These are phyloP conservation scores for Streptopelia turtur DNA, from an alignment of 2,797 vertebrate species.

Conservation along the genomic window DNA sequence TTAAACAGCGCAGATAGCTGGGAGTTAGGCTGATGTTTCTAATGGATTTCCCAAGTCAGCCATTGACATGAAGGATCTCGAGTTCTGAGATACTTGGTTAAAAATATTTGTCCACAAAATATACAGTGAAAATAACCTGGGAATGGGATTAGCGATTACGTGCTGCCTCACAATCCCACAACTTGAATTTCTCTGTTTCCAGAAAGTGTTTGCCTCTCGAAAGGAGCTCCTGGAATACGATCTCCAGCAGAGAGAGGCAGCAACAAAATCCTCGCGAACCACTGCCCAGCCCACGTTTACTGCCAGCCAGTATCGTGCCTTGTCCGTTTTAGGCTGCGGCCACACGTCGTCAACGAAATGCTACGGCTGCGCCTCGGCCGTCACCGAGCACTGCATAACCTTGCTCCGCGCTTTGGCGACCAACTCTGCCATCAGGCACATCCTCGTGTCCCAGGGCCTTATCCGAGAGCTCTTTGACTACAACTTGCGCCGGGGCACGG, in stretches of 20 bases:
- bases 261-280: slow-evolving; percentile 93
- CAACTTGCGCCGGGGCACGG: slow-evolving; percentile 91
- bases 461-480: slow-evolving; percentile 98
- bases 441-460: slow-evolving; percentile 96
- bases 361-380: slow-evolving; percentile 96
- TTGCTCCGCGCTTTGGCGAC: slow-evolving; percentile 93
- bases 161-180: background rate
- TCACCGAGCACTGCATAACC: slow-evolving; percentile 97
- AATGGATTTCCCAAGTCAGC: background rate
- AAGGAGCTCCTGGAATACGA: slow-evolving; percentile 98
- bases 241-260: slow-evolving; percentile 95
- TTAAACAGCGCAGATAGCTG: background rate
- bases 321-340: slow-evolving; percentile 94
- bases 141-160: rapidly evolving
- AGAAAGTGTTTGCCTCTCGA: slow-evolving; percentile 99
- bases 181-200: background rate
- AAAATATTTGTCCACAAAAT: background rate
- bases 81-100: background rate
- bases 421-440: slow-evolving; percentile 94
- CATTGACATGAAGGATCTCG: background rate
- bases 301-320: slow-evolving; percentile 95
- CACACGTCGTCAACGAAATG: slow-evolving; percentile 98
- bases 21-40: background rate
- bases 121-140: rapidly evolving
- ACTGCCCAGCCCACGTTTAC: slow-evolving; percentile 92